Conservation (phyloP, 2,113 vertebrate species). For the Callaeas wilsoni region DNA sequence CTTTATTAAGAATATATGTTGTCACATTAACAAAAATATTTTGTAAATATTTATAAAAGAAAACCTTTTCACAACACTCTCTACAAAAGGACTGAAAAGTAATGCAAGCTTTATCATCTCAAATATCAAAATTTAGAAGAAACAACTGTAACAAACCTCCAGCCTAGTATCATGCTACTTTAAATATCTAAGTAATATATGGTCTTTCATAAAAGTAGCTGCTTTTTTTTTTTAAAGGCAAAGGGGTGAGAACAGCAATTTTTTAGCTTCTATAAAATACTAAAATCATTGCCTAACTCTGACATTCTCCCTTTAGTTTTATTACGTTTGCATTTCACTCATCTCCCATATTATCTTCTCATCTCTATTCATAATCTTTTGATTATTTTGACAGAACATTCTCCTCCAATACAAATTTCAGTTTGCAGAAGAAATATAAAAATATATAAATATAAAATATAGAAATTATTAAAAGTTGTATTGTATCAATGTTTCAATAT, state of each 20-base stretch:
- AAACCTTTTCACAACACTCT: background rate
- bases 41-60: background rate
- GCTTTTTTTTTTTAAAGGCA: fast-evolving
- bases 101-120: background rate
- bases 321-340: background rate
- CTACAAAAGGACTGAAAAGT: background rate
- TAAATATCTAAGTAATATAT: background rate
- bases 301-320: background rate
- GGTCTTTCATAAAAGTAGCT: background rate
- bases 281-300: background rate
- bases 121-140: background rate
- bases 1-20: background rate
- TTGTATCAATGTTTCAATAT: background rate
- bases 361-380: background rate
- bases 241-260: background rate
- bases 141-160: background rate
- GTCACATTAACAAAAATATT: background rate
- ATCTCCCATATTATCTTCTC: background rate
- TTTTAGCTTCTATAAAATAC: background rate
- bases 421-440: background rate
- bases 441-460: too few relatives aligned
- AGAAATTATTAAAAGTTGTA: background rate
- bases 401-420: background rate
- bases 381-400: background rate
- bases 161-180: background rate